Base-by-base conservation (phyloP, 2,888 invertebrate genomes). In the Malacosoma neustria region DNA sequence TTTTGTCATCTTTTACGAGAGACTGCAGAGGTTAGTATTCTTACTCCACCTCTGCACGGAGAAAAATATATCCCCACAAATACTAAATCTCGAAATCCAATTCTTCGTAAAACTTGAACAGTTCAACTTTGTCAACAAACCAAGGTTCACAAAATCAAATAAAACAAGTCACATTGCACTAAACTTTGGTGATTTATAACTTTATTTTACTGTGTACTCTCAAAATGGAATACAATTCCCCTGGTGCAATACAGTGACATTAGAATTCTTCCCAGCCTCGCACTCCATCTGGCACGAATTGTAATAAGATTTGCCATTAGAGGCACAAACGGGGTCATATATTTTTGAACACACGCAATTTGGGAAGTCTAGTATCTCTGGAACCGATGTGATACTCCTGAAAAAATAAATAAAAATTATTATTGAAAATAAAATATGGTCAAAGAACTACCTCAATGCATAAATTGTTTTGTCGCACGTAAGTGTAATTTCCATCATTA, bases 321-420 rank as follows among this genome's bases (percentile, higher is more conserved):
- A 52, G 0, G 60, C 70, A 30, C 79, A 79, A 0, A 79, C 54
- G 0, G 77, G 79, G n/a, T 75, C 74, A 35, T 80, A 80, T 1
- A 76, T 54, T 35, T 58, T 60, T 0, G 69, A 65, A 30, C 79
- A 79, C 0, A 61, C 12, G 34, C 77, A 75, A 2, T 50, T 41
- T 14, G 22, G 22, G 9, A 22, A 31, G 6, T 11, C 13, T 11
- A 13, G 22, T 22, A 9, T 22, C 22, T 22, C 22, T 22, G 22
- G 22, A 7, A 9, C 2, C 9, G 22, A 9, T 22, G 5, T 9
- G 5, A 22, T 2, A 22, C 6, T 22, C 22, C 22, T 22, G 22
- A n/a, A n/a, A n/a, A n/a, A n/a, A n/a, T n/a, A n/a, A n/a, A n/a
- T n/a, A n/a, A n/a, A n/a, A n/a, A n/a, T n/a, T n/a, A n/a, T n/a